Base-by-base conservation (phyloP, 2,113 vertebrate genomes). In the Ageneiosus marmoratus region DNA sequence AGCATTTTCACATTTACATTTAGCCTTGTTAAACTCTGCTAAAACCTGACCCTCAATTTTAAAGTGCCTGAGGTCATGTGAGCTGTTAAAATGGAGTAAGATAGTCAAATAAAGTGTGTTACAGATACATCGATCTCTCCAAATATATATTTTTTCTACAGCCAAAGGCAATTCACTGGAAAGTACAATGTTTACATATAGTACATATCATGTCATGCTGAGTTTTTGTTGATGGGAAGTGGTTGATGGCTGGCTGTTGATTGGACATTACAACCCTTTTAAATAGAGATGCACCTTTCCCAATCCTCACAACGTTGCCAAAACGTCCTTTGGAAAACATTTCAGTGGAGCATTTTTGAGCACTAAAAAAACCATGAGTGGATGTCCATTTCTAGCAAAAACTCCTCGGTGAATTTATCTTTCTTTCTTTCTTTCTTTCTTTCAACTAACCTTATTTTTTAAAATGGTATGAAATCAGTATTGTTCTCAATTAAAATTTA, bases 341-440 rank as follows among this genome's bases (percentile, higher is more conserved):
- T 50, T 13, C 48, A 37, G 24, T 48, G 69, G 69, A 70, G 37
- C 10, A 13, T 69, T 41, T 41, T 0, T 72, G 11, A 55, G 37
- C 0, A 81, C 55, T 8, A 50, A 58, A 53, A 86, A 82, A 62
- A 88, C 82, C 90, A 98, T 99, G 98, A 98, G 94, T 44, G 95
- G 93, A 85, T 99, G 97, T 86, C 97, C 97, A 0, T 96, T 95
- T 22, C 91, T 93, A 83, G 93, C 93, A 87, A 96, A 91, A 88
- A 94, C 87, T 82, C 91, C 95, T 78, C 89, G 91, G 98, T 99
- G 91, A 87, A 96, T 97, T 85, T 27, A 58, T 4, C 3, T 24
- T 58, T 76, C 2, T 27, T 41, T 24, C 22, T 56, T 29, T 44
- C 5, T 67, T 63, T 53, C 4, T 41, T 20, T 70, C 18, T 56